A percentile compares a stretch with the other conserved stretches of the same genome.
Conservation (phyloP, 2,888 invertebrate species). For the Tipula vernalis region DNA sequence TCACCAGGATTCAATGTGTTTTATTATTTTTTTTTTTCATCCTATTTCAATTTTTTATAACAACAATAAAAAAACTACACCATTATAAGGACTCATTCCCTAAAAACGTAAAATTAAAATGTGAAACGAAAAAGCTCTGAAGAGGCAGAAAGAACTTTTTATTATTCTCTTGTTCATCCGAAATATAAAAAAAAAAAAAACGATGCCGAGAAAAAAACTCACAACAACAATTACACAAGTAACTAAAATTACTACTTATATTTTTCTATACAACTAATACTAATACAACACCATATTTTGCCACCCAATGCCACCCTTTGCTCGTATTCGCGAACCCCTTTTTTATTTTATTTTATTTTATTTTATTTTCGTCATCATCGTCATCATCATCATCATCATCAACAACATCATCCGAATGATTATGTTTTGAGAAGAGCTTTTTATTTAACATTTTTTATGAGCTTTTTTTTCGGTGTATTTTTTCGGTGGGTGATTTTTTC, state of each 20-base stretch:
- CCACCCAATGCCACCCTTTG: not conserved
- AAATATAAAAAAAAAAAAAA: not conserved
- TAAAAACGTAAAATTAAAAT: not conserved
- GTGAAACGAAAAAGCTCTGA: not conserved
- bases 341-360: not conserved
- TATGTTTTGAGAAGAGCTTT: slow-evolving; percentile 4
- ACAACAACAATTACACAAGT: not conserved
- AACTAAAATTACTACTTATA: slow-evolving; percentile 4
- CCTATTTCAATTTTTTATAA: not conserved
- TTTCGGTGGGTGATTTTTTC: slow-evolving; percentile 4
- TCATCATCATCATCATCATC: not conserved
- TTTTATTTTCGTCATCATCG: not conserved
- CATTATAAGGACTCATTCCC: not conserved
- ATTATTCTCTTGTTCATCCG: not conserved
- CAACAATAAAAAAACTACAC: not conserved
- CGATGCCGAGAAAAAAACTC: not conserved
- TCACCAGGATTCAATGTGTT: not conserved
- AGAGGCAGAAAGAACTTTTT: not conserved
- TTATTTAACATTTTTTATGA: not conserved
- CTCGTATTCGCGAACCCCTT: not conserved
- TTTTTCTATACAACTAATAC: slow-evolving; percentile 4
- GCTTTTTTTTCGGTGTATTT: not conserved
- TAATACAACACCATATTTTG: not conserved
- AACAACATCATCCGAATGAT: not conserved
- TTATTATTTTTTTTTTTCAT: not conserved